Base-by-base conservation (phyloP, 35 echinoderm and acorn worm species). In the Ophiothrix spiculata region DNA sequence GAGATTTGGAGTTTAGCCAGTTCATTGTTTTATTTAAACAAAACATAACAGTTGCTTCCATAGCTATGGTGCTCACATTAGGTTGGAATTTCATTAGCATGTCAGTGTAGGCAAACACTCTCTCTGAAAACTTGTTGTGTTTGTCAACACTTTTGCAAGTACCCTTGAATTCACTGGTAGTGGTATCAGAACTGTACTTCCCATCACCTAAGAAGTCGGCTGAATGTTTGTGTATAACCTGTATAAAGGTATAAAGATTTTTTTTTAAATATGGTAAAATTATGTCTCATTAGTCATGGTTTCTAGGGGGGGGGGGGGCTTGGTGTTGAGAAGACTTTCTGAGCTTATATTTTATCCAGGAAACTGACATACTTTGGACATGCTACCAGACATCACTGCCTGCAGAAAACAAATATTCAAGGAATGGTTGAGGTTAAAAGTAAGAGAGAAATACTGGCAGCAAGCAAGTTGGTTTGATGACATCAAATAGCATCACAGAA, bases 71-170 rank as follows among this genome's bases (percentile, higher is more conserved):
- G 37, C 4, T 80, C 4, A 37, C 23, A 12, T 80, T 80, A 14
- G 78, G 78, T 39, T 37, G 28, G 8, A 36, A 13, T 23, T 23
- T 29, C 17, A 80, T 33, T 10, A 36, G 78, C 21, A 34, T 29
- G 28, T 80, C 78, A 12, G 21, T 29, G 37, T 80, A 80, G 3
- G 78, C 78, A 80, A 80, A 80, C 78, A 80, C 78, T 80, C 78
- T 33, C 38, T 80, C 78, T 8, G 45, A 54, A 54, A 54, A 54
- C 21, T 54, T 54, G 21, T 54, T 54, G 8, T 54, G 45, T 54
- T 80, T 80, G 31, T 33, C 78, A 10, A 37, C 78, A 39, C 78
- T 80, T 80, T 23, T 23, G 3, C 17, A 35, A 4, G 36, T 34
- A 13, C 37, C 78, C 28, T 37, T 80, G 10, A 34, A 23, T 12